phyloP scores from a whole-genome alignment of 1,140 invertebrate genomes.

The Pseudobourletiella spinata region DNA sequence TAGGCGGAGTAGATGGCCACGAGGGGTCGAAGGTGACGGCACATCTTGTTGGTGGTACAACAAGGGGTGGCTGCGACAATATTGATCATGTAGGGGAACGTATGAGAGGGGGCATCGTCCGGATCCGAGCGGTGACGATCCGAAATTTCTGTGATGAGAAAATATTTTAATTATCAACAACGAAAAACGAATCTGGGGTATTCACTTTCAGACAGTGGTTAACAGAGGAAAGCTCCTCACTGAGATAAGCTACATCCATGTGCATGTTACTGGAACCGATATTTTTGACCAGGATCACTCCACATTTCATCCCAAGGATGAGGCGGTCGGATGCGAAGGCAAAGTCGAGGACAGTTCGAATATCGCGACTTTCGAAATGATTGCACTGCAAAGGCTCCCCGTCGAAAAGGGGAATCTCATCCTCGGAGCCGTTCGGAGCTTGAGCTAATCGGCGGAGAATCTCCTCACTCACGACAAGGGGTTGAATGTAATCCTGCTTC shows the following conservation, averaged over 20 bases:
- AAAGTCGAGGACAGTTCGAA: conserved; percentile 11
- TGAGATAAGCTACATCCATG: neutral
- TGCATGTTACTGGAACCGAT: neutral
- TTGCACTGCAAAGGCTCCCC: neutral
- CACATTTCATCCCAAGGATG: conserved; percentile 20
- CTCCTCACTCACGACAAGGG: neutral
- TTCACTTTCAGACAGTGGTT: too few species aligned
- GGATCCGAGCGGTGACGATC: neutral
- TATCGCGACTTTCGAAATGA: neutral
- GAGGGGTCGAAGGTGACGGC: neutral
- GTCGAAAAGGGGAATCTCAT: neutral
- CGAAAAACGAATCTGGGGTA: too few species aligned
- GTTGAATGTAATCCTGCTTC: neutral
- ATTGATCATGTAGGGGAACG: conserved; percentile 4
- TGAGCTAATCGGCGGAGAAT: conserved; percentile 1
- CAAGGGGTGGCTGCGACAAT: conserved; percentile 5
- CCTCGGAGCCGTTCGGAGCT: neutral
- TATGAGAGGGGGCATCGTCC: neutral
- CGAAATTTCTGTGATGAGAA: neutral
- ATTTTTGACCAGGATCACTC: conserved; percentile 6
- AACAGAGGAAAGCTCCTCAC: too few species aligned
- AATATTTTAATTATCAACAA: neutral
- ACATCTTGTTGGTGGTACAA: neutral
- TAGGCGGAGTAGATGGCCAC: conserved; percentile 4
- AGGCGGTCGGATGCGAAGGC: conserved; percentile 15